Evolutionary conservation across 2,113 vertebrate genomes (phyloP).

Genomic region (Campylomormyrus tamandua): DNA sequence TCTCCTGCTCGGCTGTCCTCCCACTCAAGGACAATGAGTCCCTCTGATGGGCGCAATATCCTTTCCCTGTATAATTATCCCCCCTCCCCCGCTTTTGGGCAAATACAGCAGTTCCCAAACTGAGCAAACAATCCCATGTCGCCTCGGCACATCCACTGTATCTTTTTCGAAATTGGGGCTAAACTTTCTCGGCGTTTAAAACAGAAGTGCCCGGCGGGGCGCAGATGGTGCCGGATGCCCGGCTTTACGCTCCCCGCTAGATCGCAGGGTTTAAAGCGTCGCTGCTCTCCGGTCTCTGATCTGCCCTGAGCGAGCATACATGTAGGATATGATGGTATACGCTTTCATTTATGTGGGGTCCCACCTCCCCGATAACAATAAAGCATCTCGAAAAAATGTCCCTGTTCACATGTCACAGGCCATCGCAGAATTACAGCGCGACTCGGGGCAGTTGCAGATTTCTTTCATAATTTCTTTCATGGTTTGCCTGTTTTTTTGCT

Average conservation of each 20-base stretch:
- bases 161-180: background rate
- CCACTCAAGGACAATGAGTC: background rate
- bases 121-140: background rate
- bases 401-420: background rate
- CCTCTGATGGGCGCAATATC: background rate
- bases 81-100: background rate
- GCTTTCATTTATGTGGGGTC: background rate
- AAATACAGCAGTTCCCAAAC: background rate
- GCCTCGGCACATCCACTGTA: background rate
- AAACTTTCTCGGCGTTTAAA: background rate
- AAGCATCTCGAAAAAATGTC: background rate
- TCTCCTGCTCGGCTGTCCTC: background rate
- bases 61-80: background rate
- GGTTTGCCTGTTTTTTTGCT: background rate
- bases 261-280: background rate
- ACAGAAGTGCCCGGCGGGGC: background rate
- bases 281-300: background rate
- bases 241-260: background rate
- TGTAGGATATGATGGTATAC: background rate
- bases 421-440: background rate
- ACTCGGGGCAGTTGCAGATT: background rate
- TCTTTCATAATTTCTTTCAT: background rate
- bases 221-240: background rate
- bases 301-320: background rate
- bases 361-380: background rate